Evolutionary conservation across 2,797 vertebrate genomes (phyloP).

Genomic region (Brachymystax lenok): DNA sequence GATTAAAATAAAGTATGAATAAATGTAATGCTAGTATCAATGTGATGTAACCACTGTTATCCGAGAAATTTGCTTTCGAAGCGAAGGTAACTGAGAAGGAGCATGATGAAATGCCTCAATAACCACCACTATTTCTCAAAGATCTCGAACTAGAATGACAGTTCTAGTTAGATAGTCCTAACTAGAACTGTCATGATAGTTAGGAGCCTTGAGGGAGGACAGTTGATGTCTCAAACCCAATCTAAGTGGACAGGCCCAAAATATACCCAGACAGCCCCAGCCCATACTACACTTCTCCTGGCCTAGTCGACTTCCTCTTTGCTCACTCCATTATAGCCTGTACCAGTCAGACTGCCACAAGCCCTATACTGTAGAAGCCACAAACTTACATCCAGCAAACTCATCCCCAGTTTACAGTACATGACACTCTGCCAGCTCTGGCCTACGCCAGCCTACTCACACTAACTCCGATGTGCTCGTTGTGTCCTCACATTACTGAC

Average conservation of each 20-base stretch:
- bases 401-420: background rate
- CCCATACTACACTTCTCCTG: background rate
- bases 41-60: background rate
- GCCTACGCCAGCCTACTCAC: background rate
- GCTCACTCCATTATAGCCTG: background rate
- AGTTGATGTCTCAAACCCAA: conserved; percentile 1
- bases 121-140: background rate
- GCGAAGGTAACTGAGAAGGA: background rate
- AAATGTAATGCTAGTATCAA: background rate
- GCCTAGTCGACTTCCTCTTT: background rate
- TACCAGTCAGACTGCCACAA: background rate
- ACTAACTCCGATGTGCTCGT: conserved; percentile 17
- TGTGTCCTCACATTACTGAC: conserved; percentile 24
- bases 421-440: background rate
- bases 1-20: background rate
- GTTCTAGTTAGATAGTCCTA: background rate
- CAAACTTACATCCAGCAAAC: background rate
- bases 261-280: too few species aligned
- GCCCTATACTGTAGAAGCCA: background rate
- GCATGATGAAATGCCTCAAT: background rate
- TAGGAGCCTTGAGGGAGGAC: background rate
- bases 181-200: background rate
- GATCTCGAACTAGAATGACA: background rate
- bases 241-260: background rate
- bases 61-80: background rate